Conservation (phyloP, 2,888 invertebrate species). For the Phaonia tiefii region DNA sequence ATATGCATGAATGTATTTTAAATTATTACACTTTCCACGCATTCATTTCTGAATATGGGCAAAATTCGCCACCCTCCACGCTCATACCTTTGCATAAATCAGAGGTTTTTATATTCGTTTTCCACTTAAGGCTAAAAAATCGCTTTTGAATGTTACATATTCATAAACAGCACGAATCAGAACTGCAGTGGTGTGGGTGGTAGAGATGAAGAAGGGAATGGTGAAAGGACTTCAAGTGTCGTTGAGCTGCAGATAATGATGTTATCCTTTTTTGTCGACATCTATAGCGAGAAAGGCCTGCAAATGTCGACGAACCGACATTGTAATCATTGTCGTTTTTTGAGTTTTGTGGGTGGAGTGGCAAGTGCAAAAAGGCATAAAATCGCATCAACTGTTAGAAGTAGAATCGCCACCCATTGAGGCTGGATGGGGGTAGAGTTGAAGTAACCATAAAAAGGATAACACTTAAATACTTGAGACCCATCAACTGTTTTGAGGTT, state of each 20-base stretch:
- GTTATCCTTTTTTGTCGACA: constrained; percentile 69
- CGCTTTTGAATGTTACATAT: constrained; percentile 69
- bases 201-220: constrained; percentile 11
- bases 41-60: neutral
- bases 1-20: constrained; percentile 10
- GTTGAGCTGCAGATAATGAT: constrained; percentile 71
- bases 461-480: constrained; percentile 74
- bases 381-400: constrained; percentile 55
- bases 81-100: constrained; percentile 25
- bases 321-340: constrained; percentile 52
- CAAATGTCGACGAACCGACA: constrained; percentile 71
- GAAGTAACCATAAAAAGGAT: constrained; percentile 72
- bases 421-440: constrained; percentile 28
- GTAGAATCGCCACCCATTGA: neutral
- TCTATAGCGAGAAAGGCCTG: constrained; percentile 56
- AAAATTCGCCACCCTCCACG: neutral
- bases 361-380: constrained; percentile 67
- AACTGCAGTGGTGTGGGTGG: neutral
- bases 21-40: neutral
- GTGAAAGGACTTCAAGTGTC: constrained; percentile 68
- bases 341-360: constrained; percentile 51
- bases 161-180: constrained; percentile 54
- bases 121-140: constrained; percentile 65
- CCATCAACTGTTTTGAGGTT: constrained; percentile 67
- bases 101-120: constrained; percentile 32